Evolutionary conservation across 2,113 vertebrate genomes (phyloP).

Genomic region (Laticauda laticaudata): DNA sequence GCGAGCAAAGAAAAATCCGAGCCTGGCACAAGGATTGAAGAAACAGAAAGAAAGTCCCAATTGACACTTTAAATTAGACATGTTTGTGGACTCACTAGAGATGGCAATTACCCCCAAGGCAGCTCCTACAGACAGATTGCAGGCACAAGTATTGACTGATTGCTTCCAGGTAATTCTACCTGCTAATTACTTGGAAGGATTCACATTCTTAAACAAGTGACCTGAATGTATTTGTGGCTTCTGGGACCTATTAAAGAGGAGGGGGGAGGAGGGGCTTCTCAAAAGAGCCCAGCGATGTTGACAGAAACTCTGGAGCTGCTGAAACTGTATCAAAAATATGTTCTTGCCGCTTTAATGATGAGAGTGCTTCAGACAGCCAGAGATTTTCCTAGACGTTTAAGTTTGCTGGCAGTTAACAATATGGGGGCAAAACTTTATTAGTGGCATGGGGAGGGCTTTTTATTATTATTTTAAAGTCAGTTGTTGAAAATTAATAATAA

Average conservation of each 20-base stretch:
- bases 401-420: constrained; percentile 64
- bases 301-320: constrained; percentile 60
- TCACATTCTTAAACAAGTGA: constrained; percentile 61
- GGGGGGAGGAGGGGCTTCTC: constrained; percentile 40
- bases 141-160: constrained; percentile 59
- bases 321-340: constrained; percentile 69
- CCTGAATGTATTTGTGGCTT: constrained; percentile 64
- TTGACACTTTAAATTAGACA: constrained; percentile 72
- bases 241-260: constrained; percentile 60
- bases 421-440: constrained; percentile 59
- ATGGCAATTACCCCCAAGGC: constrained; percentile 56
- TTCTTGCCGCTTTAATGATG: constrained; percentile 59
- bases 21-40: constrained; percentile 55
- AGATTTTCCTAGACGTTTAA: constrained; percentile 47
- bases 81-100: constrained; percentile 56
- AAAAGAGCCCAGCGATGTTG: constrained; percentile 58
- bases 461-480: constrained; percentile 35
- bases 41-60: constrained; percentile 65
- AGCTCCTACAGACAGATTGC: constrained; percentile 53
- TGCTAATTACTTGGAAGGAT: constrained; percentile 72
- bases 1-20: constrained; percentile 58
- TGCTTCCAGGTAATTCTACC: constrained; percentile 68
- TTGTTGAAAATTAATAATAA: constrained; percentile 22
- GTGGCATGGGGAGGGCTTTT: constrained; percentile 14
- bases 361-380: constrained; percentile 55